Percentiles rank a stretch among this genome's conserved stretches.
Evolutionary conservation across 2,113 vertebrate species (phyloP).

Genomic region (Callionymus lyra): DNA sequence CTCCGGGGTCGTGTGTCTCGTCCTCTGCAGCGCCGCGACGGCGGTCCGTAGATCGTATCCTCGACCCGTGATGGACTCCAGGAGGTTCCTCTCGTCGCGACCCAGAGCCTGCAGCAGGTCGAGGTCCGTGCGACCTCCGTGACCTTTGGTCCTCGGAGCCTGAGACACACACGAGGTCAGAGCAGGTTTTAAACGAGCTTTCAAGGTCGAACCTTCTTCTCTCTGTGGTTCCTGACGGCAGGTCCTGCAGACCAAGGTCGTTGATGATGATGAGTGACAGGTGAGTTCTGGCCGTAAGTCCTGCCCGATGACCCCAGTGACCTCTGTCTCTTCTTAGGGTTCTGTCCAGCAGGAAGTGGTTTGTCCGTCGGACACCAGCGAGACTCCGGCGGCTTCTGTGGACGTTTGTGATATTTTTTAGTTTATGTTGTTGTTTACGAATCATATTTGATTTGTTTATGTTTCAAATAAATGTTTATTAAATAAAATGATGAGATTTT

Average conservation of each 20-base stretch:
- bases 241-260: constrained; percentile 55
- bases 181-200: neutral
- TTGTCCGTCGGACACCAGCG: constrained; percentile 22
- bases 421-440: too few species aligned
- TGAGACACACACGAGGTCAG: constrained; percentile 4
- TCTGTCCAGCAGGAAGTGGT: constrained; percentile 19
- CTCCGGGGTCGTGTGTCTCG: constrained; percentile 72
- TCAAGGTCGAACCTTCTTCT: constrained; percentile 43
- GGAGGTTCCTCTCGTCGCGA: constrained; percentile 83
- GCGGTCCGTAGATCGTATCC: constrained; percentile 81
- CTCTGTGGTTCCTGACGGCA: constrained; percentile 64
- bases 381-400: too few species aligned
- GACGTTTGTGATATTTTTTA: too few species aligned
- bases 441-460: too few species aligned
- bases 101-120: constrained; percentile 80
- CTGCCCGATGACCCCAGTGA: constrained; percentile 12
- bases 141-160: constrained; percentile 32
- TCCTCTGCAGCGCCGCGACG: constrained; percentile 85
- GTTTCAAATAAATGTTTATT: too few species aligned
- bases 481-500: too few species aligned
- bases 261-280: constrained; percentile 24
- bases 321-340: constrained; percentile 41
- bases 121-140: constrained; percentile 56
- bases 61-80: constrained; percentile 73
- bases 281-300: constrained; percentile 30